Evolutionary conservation across 2,888 invertebrate species (phyloP).

Genomic region (Drosophila flavopinicola): DNA sequence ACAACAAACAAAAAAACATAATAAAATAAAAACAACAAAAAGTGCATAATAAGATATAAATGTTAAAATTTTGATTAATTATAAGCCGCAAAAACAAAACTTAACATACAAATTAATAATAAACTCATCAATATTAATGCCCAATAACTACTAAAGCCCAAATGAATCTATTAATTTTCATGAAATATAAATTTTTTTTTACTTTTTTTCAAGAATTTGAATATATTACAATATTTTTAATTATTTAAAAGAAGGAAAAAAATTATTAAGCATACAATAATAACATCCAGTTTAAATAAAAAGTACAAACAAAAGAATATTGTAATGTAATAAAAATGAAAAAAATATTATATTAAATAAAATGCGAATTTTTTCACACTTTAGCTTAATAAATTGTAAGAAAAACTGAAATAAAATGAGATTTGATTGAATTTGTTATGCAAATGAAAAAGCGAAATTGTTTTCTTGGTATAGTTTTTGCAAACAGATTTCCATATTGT

Average conservation of each 20-base stretch:
- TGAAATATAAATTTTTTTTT: constrained; percentile 82
- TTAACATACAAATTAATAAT: constrained; percentile 65
- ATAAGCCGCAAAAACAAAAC: constrained; percentile 59
- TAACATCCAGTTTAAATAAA: constrained; percentile 59
- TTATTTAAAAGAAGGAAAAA: constrained; percentile 63
- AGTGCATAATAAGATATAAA: constrained; percentile 82
- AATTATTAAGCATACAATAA: constrained; percentile 56
- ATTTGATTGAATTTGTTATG: constrained; percentile 85
- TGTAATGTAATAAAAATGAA: constrained; percentile 72
- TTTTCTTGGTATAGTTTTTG: background rate
- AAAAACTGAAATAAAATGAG: constrained; percentile 83
- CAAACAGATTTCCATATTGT: background rate
- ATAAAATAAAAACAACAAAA: constrained; percentile 43
- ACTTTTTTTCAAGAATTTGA: constrained; percentile 82
- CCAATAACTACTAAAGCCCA: constrained; percentile 44
- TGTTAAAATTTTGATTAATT: constrained; percentile 72
- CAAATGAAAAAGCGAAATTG: constrained; percentile 80
- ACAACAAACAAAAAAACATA: constrained; percentile 55
- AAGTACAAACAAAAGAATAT: constrained; percentile 73
- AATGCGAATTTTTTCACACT: constrained; percentile 85
- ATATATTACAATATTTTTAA: constrained; percentile 78
- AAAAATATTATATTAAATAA: constrained; percentile 75
- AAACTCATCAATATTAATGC: constrained; percentile 48
- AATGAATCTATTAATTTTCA: constrained; percentile 70
- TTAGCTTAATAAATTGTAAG: constrained; percentile 85